Evolutionary conservation across 2,888 invertebrate species (phyloP).

Genomic region (Tipula vernalis): DNA sequence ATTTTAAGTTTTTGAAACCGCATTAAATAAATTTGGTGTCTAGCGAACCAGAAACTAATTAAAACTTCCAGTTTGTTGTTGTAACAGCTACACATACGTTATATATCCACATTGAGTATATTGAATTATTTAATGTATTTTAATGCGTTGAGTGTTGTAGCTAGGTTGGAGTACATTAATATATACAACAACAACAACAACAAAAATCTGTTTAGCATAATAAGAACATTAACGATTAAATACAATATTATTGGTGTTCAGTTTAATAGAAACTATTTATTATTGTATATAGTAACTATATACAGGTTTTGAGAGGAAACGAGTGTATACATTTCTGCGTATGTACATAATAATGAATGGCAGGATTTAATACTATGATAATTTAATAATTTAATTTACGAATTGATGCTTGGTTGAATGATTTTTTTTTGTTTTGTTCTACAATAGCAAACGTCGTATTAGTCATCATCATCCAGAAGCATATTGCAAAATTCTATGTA

Average conservation of each 20-base stretch:
- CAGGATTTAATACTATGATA: neutral
- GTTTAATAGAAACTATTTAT: slow-evolving; percentile 13
- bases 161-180: neutral
- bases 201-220: slow-evolving; percentile 17
- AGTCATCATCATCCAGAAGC: neutral
- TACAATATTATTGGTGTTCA: slow-evolving; percentile 18
- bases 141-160: slow-evolving; percentile 10
- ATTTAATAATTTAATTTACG: neutral
- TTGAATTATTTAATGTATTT: neutral
- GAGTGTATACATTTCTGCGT: neutral
- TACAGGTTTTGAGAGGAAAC: neutral
- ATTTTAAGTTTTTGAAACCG: neutral
- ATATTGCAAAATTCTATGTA: no score
- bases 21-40: slow-evolving; percentile 10
- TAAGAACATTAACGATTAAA: slow-evolving; percentile 16
- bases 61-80: slow-evolving; percentile 13
- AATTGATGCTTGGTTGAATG: neutral
- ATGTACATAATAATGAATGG: neutral
- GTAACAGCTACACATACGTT: neutral
- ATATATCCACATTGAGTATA: neutral
- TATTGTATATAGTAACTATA: neutral
- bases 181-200: neutral
- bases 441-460: neutral
- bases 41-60: slow-evolving; percentile 15
- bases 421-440: neutral